Conservation (phyloP, 2,797 vertebrate species). For the Anas acuta region DNA sequence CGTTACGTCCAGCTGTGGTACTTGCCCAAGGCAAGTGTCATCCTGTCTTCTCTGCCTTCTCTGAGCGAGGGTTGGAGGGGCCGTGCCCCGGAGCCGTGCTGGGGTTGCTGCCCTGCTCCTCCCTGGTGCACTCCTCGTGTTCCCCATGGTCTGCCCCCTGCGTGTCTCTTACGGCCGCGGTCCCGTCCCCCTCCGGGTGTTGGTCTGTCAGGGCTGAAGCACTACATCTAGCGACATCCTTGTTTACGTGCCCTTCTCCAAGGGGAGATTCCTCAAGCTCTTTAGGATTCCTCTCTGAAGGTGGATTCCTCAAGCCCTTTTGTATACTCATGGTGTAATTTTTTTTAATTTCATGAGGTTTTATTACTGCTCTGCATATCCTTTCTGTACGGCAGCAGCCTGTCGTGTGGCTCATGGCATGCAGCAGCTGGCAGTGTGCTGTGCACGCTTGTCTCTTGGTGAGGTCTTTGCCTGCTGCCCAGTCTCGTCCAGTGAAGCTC, state of each 20-base stretch:
- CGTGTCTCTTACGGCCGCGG: background rate
- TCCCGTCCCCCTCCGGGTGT: background rate
- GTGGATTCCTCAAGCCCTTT: constrained; percentile 29
- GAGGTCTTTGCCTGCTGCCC: background rate
- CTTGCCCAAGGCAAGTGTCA: background rate
- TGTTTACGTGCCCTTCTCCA: constrained; percentile 45
- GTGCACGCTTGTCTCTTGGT: background rate
- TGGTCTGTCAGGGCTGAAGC: constrained; percentile 25
- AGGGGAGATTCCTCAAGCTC: constrained; percentile 34
- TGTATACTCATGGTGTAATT: background rate
- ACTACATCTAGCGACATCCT: constrained; percentile 32
- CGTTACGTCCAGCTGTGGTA: background rate
- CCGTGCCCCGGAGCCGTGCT: background rate
- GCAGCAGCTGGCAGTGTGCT: background rate
- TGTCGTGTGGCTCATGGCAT: background rate
- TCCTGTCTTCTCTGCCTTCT: background rate
- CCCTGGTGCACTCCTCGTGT: background rate
- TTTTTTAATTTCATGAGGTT: background rate
- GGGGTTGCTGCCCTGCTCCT: no score
- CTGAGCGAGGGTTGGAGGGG: background rate
- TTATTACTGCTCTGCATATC: background rate
- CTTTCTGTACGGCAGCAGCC: background rate
- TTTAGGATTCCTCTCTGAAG: constrained; percentile 1
- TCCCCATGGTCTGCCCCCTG: background rate
- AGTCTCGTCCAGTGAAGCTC: background rate